Evolutionary conservation across 2,888 invertebrate species (phyloP), one percentile per base, ranked within the genome.

Genomic region (Belgica antarctica): DNA sequence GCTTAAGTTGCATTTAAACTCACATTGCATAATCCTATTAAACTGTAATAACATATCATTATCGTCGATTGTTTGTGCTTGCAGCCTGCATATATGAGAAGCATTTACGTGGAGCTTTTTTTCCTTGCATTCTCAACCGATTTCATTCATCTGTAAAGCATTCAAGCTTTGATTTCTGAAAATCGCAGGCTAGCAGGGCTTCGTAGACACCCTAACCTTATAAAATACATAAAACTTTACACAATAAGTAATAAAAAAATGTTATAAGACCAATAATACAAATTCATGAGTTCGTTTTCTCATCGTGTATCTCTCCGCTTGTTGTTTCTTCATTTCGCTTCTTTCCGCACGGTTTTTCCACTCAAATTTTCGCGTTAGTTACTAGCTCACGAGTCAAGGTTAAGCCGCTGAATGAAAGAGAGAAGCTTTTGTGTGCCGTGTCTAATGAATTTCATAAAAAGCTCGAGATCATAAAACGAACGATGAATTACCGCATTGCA

Each of bases 11-110:
- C 36, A 41, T 17, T n/a, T 19, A 36, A 41, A 41, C 41, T 41
- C 41, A n/a, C 41, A 41, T 41, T 41, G 41, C 41, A 41, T 41
- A 41, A 41, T 41, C 41, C 41, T n/a, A 41, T 41, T 41, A 41
- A 41, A 41, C 10, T 41, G n/a, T 62, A 31, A 62, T 62, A 15
- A 31, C 10, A 15, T 10, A 15, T 17, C 62, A 31, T 62, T 62
- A 28, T 19, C 12, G 17, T 7, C 2, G 5, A 15, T 22, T 15
- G 52, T 4, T 52, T 52, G 19, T 7, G 52, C n/a, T 17, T 46
- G 7, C 46, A n/a, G n/a, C n/a, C n/a, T n/a, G n/a, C n/a, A n/a
- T n/a, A n/a, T n/a, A n/a, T n/a, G n/a, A n/a, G n/a, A n/a, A n/a
- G n/a, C n/a, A n/a, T n/a, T n/a, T n/a, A n/a, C n/a, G n/a, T n/a